Evolutionary conservation across 92 coral and sea anemone genomes (phyloP), one percentile per base, ranked within the genome.

Genomic region (Palythoa grandiflora): DNA sequence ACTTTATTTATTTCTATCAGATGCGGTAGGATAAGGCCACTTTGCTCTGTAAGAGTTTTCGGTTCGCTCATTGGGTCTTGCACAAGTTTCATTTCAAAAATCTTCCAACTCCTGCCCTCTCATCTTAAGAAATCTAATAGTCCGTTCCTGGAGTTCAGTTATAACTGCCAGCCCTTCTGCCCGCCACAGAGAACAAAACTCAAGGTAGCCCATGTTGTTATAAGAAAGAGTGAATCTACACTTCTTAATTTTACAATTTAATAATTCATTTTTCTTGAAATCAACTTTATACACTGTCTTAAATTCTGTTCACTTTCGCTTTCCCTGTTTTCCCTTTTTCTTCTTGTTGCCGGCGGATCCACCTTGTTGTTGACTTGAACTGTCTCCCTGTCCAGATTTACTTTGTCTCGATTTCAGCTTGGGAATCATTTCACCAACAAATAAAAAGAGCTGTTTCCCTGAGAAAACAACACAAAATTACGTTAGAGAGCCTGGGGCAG

Each of bases 371-470:
- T 92, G 78, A 57, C 91, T 73, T 12, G 92, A 89, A 20, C 94
- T 87, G 38, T 94, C 96, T 10, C 93, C 78, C 68, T 97, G 99
- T 19, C 94, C 94, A 12, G 98, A 84, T 83, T 95, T 97, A 39
- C 91, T 94, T 89, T 95, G 99, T 87, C 99, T 89, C 63, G 96
- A 87, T 60, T 97, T 97, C 39, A 97, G 90, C 79, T 94, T 97
- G 9, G 99, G 99, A 68, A 97, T 94, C 99, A 94, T 95, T 84
- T 97, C 98, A 80, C 98, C 99, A 80, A 95, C 51, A 74, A 91
- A 97, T 61, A 78, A 86, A 84, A 92, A 94, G n/a, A 97, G 77
- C 8, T 94, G 90, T 84, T 97, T 93, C 77, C 98, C 99, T 97
- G 60, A 72, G 66, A 75, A 11, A 9, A 14, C 73, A 75, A 5